Base-by-base conservation (phyloP, 2,113 vertebrate species). In the Zosterops borbonicus region DNA sequence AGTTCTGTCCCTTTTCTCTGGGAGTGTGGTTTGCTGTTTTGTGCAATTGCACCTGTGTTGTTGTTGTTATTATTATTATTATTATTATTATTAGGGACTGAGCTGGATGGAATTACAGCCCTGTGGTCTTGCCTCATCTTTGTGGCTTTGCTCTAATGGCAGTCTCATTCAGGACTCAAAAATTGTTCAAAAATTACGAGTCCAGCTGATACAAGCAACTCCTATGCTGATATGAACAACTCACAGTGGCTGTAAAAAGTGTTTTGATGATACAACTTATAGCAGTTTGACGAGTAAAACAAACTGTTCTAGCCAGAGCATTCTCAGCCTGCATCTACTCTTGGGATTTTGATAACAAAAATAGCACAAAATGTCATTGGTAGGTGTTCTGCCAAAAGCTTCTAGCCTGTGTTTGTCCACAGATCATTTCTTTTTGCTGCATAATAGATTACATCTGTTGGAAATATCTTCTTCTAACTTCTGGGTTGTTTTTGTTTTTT, bases 341-440 rank as follows among this genome's bases (percentile, higher is more conserved):
- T 94, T 67, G 56, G 65, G 91, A 92, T 87, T 97, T 92, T 67
- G 77, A 28, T 92, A 84, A 90, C 59, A 93, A 87, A 96, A 93
- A 94, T 92, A 94, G 92, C 69, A 78, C 41, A 71, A 58, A 87
- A 60, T 87, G 49, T 94, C 83, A 89, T 29, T 78, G 73, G 69
- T 64, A 87, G 39, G 49, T 89, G 65, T 58, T 62, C 80, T 93
- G 91, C 92, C 92, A 95, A 84, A 87, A 87, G 35, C 37, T 94
- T 47, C 76, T 47, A 56, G 81, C 44, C 49, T n/a, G 44, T 1
- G 3, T 79, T 81, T 84, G 56, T 71, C 60, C 69, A 84, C 47
- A 39, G 33, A 71, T 80, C 11, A 11, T 87, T 67, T 83, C 56
- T 60, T 80, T 89, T 56, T 91, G 52, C 73, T 71, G 60, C 64